Percentiles rank a stretch among this genome's conserved stretches.
Conservation (phyloP, 1,140 invertebrate species). For the Rhagoletis zephyria region DNA sequence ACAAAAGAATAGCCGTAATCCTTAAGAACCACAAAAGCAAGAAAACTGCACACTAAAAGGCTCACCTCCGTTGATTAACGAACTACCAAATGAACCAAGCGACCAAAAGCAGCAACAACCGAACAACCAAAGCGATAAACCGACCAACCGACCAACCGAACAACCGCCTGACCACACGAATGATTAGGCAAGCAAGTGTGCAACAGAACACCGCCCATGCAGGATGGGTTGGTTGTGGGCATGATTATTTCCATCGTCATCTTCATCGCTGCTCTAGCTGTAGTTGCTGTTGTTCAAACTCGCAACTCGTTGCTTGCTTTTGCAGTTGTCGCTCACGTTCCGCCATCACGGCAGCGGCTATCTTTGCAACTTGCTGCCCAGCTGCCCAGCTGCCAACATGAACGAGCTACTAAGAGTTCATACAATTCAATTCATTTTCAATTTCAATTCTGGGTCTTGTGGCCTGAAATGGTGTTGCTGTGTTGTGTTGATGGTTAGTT, state of each 20-base stretch:
- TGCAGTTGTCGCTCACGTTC: conserved; percentile 34
- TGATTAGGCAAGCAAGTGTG: background rate
- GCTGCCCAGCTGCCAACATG: conserved; percentile 35
- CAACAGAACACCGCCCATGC: conserved; percentile 1
- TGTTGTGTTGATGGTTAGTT: background rate
- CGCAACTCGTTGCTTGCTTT: background rate
- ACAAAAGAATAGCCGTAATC: conserved; percentile 26
- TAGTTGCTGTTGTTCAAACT: background rate
- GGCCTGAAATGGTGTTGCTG: background rate
- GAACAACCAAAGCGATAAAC: background rate
- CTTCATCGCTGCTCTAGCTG: background rate
- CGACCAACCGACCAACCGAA: background rate
- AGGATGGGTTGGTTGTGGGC: background rate
- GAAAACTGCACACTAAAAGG: background rate
- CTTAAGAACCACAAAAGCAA: background rate
- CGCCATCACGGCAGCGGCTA: background rate
- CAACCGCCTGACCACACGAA: background rate
- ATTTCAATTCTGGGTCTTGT: conserved; percentile 42
- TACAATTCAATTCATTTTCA: conserved; percentile 52
- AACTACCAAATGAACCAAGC: background rate
- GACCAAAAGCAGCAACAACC: background rate
- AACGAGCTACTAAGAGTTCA: conserved; percentile 19
- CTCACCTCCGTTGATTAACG: conserved; percentile 32
- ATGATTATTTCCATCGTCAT: conserved; percentile 36
- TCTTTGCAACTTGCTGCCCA: background rate